Evolutionary conservation across 2,113 vertebrate genomes (phyloP), one percentile per base, ranked within the genome.

Genomic region (Perca schrenkii): DNA sequence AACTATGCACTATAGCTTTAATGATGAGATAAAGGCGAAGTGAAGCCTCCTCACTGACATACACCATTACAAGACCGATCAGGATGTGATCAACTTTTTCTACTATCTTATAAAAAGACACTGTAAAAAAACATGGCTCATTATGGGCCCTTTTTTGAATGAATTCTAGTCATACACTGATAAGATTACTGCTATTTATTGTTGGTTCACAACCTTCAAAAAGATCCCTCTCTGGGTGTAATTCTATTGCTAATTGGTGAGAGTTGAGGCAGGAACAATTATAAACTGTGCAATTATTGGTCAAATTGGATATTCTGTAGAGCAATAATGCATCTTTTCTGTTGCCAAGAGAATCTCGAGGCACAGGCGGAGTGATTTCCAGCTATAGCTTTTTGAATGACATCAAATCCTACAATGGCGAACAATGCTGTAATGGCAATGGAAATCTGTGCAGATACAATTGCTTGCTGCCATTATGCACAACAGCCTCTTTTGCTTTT

Each of bases 381-480:
- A 3, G 62, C 64, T 67, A 36, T 68, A 84, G 83, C 66, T 80
- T 89, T 91, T 88, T 87, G 92, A 92, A 66, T 87, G 89, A 86
- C 92, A 90, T 88, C 58, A 82, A 86, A 74, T 79, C 63, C 66
- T 72, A 67, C 86, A 90, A 88, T 85, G 61, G 77, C 4, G 85
- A 88, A 92, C 84, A 88, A 90, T 77, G 87, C 73, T 40, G 46
- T 91, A 91, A 92, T 87, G 69, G 88, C 80, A 84, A 90, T 83
- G 79, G 90, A 94, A 93, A 91, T 93, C 89, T 91, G 91, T 92
- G 86, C 89, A 82, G 84, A 85, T 90, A 86, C 81, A 90, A 89
- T 90, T 91, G 84, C 84, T 76, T 19, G 63, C 80, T 86, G 83
- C 91, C 85, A 93, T 95, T 94, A 92, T 93, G 83, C 85, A 79